phyloP scores from a whole-genome alignment of 1,140 invertebrate species.

The Caenorhabditis latens region DNA sequence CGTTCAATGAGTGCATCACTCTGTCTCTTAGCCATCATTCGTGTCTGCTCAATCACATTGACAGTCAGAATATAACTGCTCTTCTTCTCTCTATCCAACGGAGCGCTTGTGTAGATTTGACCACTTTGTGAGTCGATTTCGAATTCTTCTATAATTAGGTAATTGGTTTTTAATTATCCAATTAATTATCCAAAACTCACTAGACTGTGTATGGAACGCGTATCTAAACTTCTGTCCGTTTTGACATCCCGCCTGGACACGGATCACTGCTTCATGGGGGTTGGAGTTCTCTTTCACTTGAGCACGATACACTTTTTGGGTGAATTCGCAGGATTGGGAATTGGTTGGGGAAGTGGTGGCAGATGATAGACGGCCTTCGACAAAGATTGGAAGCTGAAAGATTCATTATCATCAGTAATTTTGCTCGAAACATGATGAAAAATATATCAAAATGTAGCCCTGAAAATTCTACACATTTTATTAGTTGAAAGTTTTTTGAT shows the following conservation, averaged over 20 bases:
- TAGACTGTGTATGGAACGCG: conserved; percentile 63
- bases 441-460: too few relatives aligned
- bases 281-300: conserved; percentile 14
- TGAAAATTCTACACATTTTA: too few relatives aligned
- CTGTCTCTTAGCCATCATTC: conserved; percentile 40
- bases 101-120: conserved; percentile 67
- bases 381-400: conserved; percentile 16
- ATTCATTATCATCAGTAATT: too few relatives aligned
- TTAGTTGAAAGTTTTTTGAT: too few relatives aligned
- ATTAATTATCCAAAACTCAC: conserved; percentile 43
- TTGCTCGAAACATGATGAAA: too few relatives aligned
- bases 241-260: conserved; percentile 65
- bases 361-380: not conserved
- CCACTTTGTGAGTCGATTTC: conserved; percentile 72
- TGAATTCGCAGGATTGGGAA: conserved; percentile 6
- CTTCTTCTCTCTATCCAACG: conserved; percentile 73
- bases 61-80: conserved; percentile 70
- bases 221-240: conserved; percentile 53
- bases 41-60: conserved; percentile 69
- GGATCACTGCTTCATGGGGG: conserved; percentile 64
- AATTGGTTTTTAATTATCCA: not conserved
- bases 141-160: conserved; percentile 71
- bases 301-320: conserved; percentile 22
- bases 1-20: conserved; percentile 71
- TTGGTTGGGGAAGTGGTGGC: not conserved